phyloP scores from a whole-genome alignment of 1,140 invertebrate species.

The Leptinotarsa defecta region DNA sequence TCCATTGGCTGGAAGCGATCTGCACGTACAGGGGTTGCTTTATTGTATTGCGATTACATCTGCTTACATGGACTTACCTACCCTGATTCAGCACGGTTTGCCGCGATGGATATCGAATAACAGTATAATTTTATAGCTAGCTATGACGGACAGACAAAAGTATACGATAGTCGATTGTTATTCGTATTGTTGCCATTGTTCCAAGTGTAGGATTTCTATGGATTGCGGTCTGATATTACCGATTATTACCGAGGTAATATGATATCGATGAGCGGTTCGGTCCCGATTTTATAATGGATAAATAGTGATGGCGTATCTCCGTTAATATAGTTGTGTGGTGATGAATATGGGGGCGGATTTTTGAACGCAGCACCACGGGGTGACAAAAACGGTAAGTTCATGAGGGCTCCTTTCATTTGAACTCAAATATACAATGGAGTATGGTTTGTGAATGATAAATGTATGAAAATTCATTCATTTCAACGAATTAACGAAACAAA shows the following conservation, averaged over 20 bases:
- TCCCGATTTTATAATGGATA: background rate
- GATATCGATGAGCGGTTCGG: constrained; percentile 7
- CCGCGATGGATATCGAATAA: constrained; percentile 32
- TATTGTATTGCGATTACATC: constrained; percentile 8
- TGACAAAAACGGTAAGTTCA: background rate
- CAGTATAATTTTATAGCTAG: constrained; percentile 33
- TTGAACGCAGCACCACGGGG: too few species aligned
- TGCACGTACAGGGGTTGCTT: constrained; percentile 4
- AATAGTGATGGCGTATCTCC: background rate
- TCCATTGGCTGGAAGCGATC: background rate
- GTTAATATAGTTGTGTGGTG: background rate
- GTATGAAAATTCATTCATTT: too few species aligned
- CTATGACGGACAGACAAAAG: constrained; percentile 16
- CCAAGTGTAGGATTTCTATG: constrained; percentile 21
- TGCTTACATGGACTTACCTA: constrained; percentile 24
- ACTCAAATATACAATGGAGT: too few species aligned
- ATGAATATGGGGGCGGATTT: constrained; percentile 3
- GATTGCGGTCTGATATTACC: constrained; percentile 21
- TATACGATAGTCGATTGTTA: constrained; percentile 23
- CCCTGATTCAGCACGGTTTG: constrained; percentile 25
- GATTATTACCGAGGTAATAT: constrained; percentile 19
- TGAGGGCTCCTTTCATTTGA: background rate
- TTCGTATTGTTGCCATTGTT: constrained; percentile 23
- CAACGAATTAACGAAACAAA: too few species aligned
- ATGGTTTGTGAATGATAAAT: too few species aligned